Base-by-base conservation (phyloP, 2,888 invertebrate genomes). In the Cremastobaeus sp. region DNA sequence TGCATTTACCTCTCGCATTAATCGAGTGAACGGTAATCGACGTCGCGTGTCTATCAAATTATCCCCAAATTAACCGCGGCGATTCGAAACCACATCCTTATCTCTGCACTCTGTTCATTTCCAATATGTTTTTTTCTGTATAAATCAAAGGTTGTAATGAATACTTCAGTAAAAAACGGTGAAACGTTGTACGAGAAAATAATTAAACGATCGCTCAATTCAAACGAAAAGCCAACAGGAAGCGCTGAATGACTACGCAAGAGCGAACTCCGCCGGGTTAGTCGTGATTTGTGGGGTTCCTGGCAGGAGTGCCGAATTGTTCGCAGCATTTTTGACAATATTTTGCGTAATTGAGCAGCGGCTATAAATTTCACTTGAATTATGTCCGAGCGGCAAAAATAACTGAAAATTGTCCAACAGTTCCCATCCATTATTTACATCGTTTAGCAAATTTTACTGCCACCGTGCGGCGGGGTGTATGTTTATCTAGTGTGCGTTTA, bases 371-470 rank as follows among this genome's bases (percentile, higher is more conserved):
- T 80, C 80, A 71, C 66, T 81, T 83, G 83, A 84, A 84, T 83
- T 84, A 84, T 84, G 81, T 78, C 74, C 74, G 71, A 74, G 52
- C 78, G 76, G 79, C 78, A 80, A 84, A 84, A 85, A 85, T 85
- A 84, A 83, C 83, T 84, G 83, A 83, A 83, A 84, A 85, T 82
- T 82, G 81, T 83, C 83, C 81, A 77, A 83, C 82, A 80, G 80
- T 78, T 80, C 82, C 80, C 81, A 81, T 82, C 83, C 81, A 82
- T 85, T 85, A 85, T 86, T 86, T 85, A 83, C 83, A 84, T 83
- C 86, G 85, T 85, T 85, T 84, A 86, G 82, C 83, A 80, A 83
- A 85, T 86, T 86, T 85, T 81, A 84, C 83, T 79, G 78, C 79
- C 77, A 76, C 78, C 80, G 74, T 73, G 76, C 77, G 78, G 76